Percentiles rank a stretch among this genome's conserved stretches.
These are phyloP conservation scores for Bovichtus diacanthus DNA, from an alignment of 2,797 vertebrate genomes.

Conservation along the genomic window DNA sequence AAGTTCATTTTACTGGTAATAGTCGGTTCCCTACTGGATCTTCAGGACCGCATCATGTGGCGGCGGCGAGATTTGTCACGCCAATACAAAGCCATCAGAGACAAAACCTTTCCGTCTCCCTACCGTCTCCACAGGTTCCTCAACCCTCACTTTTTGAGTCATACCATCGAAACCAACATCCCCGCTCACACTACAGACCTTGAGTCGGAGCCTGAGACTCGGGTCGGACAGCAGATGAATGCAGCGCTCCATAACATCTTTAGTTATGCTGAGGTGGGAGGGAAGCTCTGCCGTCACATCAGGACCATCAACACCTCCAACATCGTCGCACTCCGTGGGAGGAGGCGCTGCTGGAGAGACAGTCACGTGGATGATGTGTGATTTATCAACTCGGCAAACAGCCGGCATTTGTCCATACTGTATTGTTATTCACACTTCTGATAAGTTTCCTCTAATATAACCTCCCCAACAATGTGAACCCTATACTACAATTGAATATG, in stretches of 20 bases:
- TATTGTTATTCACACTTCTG: background rate
- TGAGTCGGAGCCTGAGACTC: slow-evolving; percentile 87
- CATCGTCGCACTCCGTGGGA: slow-evolving; percentile 55
- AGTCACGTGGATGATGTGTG: background rate
- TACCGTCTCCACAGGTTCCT: background rate
- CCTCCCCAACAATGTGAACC: background rate
- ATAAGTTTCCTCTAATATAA: background rate
- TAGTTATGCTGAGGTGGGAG: slow-evolving; percentile 86
- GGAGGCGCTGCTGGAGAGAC: slow-evolving; percentile 59
- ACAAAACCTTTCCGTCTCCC: background rate
- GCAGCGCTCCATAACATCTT: slow-evolving; percentile 92
- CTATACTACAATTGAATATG: background rate
- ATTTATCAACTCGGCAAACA: background rate
- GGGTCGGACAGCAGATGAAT: slow-evolving; percentile 90
- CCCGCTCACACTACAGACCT: slow-evolving; percentile 63
- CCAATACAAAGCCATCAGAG: background rate
- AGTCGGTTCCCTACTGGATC: too few species aligned
- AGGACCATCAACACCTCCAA: slow-evolving; percentile 43
- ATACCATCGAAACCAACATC: background rate
- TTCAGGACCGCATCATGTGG: background rate
- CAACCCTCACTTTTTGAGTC: background rate
- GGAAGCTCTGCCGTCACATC: slow-evolving; percentile 85
- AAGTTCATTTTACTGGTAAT: background rate
- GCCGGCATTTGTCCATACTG: background rate
- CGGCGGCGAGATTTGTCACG: background rate